Conservation (phyloP, 2,888 invertebrate species). For the Drosophila sordidapex region DNA sequence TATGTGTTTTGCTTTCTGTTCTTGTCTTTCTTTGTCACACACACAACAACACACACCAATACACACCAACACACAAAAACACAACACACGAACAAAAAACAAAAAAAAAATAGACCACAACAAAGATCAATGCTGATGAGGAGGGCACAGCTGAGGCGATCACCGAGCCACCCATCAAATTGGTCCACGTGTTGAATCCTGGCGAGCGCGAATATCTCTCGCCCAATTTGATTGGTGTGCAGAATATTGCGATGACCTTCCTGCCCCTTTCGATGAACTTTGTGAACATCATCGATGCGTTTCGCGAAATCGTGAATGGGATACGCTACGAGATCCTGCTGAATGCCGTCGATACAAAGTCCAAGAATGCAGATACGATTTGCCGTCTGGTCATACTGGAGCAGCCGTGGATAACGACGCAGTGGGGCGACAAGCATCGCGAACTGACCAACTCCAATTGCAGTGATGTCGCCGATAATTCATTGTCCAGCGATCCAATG, state of each 20-base stretch:
- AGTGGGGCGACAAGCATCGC: constrained; percentile 87
- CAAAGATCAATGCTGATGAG: constrained; percentile 3
- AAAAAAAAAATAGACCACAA: not conserved
- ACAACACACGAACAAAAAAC: constrained; percentile 8
- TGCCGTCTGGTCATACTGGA: constrained; percentile 88
- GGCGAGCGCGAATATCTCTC: constrained; percentile 84
- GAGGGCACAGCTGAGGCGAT: constrained; percentile 51
- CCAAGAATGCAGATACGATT: constrained; percentile 79
- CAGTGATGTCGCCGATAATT: constrained; percentile 85
- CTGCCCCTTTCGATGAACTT: constrained; percentile 83
- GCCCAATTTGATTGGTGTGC: constrained; percentile 83
- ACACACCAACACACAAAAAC: constrained; percentile 17
- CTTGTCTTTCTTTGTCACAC: constrained; percentile 55
- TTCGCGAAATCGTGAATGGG: constrained; percentile 83
- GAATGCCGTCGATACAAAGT: constrained; percentile 80
- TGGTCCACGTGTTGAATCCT: constrained; percentile 82
- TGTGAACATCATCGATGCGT: constrained; percentile 83
- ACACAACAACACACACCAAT: constrained; percentile 5
- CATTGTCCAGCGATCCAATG: constrained; percentile 35
- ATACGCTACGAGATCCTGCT: constrained; percentile 83
- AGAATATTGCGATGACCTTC: constrained; percentile 83
- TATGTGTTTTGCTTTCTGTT: constrained; percentile 72
- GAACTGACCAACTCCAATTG: constrained; percentile 89
- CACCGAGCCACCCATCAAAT: constrained; percentile 76
- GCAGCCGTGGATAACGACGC: constrained; percentile 88